phyloP scores from a whole-genome alignment of 2,797 vertebrate species.

The Takifugu rubripes region DNA sequence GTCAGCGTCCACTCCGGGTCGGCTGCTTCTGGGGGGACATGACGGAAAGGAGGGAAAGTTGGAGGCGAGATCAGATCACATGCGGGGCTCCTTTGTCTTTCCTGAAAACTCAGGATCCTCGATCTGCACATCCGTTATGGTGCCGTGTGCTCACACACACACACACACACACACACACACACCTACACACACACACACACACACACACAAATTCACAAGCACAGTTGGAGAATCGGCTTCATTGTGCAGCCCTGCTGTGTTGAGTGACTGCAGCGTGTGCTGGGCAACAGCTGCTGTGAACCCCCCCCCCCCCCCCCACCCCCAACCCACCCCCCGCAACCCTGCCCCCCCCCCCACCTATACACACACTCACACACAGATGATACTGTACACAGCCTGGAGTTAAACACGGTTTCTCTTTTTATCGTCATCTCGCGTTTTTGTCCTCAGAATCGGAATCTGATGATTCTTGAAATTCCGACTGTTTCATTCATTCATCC shows the following conservation, averaged over 20 bases:
- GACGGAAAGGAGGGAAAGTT: conserved; percentile 15
- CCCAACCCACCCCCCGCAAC: conserved; percentile 20
- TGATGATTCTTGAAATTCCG: not conserved
- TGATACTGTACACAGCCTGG: not conserved
- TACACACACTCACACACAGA: conserved; percentile 5
- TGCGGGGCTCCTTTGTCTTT: conserved; percentile 31
- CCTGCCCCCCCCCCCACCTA: conserved; percentile 31
- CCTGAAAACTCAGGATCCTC: conserved; percentile 36
- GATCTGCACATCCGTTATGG: conserved; percentile 52
- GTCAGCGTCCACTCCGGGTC: conserved; percentile 16
- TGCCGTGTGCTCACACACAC: conserved; percentile 11
- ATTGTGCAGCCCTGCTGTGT: conserved; percentile 74
- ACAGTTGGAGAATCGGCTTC: conserved; percentile 71
- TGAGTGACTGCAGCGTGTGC: conserved; percentile 81
- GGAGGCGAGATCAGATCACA: conserved; percentile 20
- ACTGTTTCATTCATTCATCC: not conserved
- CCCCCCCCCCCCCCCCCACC: conserved; percentile 22
- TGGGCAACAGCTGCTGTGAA: conserved; percentile 77
- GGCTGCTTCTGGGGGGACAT: conserved; percentile 11
- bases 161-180: conserved; percentile 28
- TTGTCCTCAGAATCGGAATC: not conserved
- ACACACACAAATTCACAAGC: conserved; percentile 28
- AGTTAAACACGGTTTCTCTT: not conserved
- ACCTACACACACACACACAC: conserved; percentile 13
- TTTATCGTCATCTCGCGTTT: not conserved